Evolutionary conservation across 2,797 vertebrate genomes (phyloP).

Genomic region (Rhabdophis nuchalis): DNA sequence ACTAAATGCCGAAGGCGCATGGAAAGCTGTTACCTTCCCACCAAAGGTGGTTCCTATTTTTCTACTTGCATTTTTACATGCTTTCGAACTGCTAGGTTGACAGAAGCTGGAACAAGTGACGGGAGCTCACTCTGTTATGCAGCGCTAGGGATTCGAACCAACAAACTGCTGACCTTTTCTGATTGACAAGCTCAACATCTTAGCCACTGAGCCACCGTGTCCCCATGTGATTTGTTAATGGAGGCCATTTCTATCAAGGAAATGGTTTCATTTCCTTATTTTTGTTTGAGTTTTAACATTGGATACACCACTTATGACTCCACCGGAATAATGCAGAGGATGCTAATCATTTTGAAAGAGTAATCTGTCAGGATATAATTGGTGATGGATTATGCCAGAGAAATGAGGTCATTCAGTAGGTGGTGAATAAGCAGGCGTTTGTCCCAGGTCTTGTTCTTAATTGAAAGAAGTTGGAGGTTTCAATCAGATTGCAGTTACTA

Average conservation of each 20-base stretch:
- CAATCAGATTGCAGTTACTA: conserved; percentile 32
- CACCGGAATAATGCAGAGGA: background rate
- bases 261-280: background rate
- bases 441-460: conserved; percentile 35
- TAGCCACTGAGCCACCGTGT: no score
- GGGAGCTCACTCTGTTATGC: no score
- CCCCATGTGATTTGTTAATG: conserved; percentile 4
- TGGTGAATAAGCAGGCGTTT: background rate
- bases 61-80: no score
- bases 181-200: no score
- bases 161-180: no score
- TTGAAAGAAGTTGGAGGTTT: conserved; percentile 25
- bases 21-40: no score
- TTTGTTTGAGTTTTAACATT: background rate
- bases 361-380: conserved; percentile 17
- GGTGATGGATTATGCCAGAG: background rate
- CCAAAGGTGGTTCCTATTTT: no score
- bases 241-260: background rate
- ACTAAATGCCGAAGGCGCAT: no score
- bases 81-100: no score
- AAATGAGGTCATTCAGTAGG: background rate
- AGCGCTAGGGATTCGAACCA: no score
- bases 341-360: background rate
- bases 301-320: background rate
- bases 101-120: no score